These are phyloP conservation scores for Hyphantria cunea DNA, from an alignment of 1,140 invertebrate genomes.

Conservation along the genomic window DNA sequence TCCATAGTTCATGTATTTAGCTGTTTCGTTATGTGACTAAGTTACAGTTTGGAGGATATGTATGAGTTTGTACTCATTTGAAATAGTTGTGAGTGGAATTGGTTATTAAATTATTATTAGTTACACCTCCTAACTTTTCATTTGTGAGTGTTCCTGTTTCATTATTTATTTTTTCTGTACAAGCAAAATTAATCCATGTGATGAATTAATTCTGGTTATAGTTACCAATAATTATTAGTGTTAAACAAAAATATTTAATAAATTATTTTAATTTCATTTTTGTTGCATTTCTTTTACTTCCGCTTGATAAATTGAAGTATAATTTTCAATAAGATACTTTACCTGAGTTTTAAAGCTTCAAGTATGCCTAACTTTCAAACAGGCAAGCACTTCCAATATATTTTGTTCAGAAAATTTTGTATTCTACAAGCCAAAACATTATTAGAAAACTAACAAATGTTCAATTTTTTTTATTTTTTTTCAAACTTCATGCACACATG, in stretches of 20 bases:
- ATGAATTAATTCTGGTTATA: conserved; percentile 25
- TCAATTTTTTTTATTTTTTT: too few species aligned
- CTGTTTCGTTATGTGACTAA: conserved; percentile 50
- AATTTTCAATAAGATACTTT: too few species aligned
- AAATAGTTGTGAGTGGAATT: conserved; percentile 64
- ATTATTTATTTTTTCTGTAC: conserved; percentile 34
- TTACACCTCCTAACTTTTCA: conserved; percentile 56
- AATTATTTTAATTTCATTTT: conserved; percentile 21
- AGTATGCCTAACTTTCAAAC: too few species aligned
- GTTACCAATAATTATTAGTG: conserved; percentile 47
- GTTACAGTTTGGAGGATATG: conserved; percentile 50
- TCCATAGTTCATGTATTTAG: conserved; percentile 43
- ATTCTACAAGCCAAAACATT: too few species aligned
- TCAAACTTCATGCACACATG: too few species aligned
- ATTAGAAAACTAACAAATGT: too few species aligned
- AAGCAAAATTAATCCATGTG: conserved; percentile 16
- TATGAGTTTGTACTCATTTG: conserved; percentile 38
- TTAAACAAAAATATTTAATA: conserved; percentile 37
- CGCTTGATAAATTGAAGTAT: not conserved
- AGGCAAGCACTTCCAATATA: too few species aligned
- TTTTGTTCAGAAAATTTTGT: too few species aligned
- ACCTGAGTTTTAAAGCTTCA: too few species aligned
- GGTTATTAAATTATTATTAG: conserved; percentile 76
- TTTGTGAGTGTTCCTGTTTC: conserved; percentile 48
- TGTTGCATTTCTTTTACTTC: conserved; percentile 10